Conservation (phyloP, 2,888 invertebrate genomes). For the Schrankia costaestrigalis region DNA sequence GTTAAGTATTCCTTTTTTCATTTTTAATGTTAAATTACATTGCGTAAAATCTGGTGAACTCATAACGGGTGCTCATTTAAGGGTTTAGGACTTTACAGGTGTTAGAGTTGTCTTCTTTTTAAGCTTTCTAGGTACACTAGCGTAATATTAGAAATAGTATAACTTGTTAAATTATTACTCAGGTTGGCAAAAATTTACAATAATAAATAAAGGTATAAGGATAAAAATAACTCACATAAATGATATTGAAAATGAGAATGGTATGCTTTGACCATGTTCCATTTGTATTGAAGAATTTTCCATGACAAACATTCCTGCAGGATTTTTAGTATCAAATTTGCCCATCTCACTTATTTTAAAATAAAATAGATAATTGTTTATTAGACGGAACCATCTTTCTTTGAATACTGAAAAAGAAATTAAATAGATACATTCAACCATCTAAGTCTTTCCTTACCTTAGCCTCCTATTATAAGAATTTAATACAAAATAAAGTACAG, state of each 20-base stretch:
- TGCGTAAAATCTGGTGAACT: too few species aligned
- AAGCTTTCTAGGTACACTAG: too few species aligned
- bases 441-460: too few species aligned
- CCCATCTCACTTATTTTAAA: slow-evolving; percentile 86
- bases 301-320: slow-evolving; percentile 86
- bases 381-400: slow-evolving; percentile 88
- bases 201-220: too few species aligned
- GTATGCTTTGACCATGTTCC: slow-evolving; percentile 84
- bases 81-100: too few species aligned
- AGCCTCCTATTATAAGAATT: too few species aligned
- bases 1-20: too few species aligned
- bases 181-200: background rate
- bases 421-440: background rate
- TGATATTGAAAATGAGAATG: slow-evolving; percentile 88
- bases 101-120: too few species aligned
- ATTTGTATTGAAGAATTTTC: slow-evolving; percentile 86
- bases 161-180: background rate
- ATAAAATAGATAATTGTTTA: slow-evolving; percentile 88
- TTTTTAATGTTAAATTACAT: too few species aligned
- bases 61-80: too few species aligned
- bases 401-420: slow-evolving; percentile 82
- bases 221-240: slow-evolving; percentile 82
- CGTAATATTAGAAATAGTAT: too few species aligned
- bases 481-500: too few species aligned
- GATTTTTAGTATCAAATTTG: slow-evolving; percentile 82